Evolutionary conservation across 1,140 invertebrate genomes (phyloP).

Genomic region (Drosophila melanica): DNA sequence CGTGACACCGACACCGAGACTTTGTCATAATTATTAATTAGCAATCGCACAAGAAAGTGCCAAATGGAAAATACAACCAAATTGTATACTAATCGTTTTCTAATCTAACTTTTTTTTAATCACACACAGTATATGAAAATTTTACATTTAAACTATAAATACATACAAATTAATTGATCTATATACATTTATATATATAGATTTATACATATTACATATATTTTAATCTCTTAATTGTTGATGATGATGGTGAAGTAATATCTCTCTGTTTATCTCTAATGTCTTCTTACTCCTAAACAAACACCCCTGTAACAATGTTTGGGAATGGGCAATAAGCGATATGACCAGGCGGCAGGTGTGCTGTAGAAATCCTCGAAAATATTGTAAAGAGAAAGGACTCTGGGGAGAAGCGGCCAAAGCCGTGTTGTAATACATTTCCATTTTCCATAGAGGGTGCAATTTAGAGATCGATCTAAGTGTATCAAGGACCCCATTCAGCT

Average conservation of each 20-base stretch:
- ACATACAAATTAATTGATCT: conserved; percentile 54
- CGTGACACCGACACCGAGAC: conserved; percentile 38
- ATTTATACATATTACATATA: conserved; percentile 22
- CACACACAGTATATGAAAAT: conserved; percentile 73
- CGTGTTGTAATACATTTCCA: conserved; percentile 84
- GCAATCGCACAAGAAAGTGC: conserved; percentile 44
- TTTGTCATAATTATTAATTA: conserved; percentile 26
- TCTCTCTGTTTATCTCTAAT: conserved; percentile 84
- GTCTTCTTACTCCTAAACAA: conserved; percentile 79
- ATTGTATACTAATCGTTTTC: conserved; percentile 81
- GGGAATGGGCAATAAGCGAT: conserved; percentile 88
- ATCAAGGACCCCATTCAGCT: conserved; percentile 3
- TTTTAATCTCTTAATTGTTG: conserved; percentile 77
- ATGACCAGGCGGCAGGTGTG: conserved; percentile 87
- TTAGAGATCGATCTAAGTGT: conserved; percentile 3
- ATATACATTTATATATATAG: conserved; percentile 42
- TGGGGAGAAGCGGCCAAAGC: conserved; percentile 84
- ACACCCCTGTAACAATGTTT: conserved; percentile 77
- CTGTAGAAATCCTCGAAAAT: conserved; percentile 85
- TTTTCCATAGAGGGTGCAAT: conserved; percentile 62
- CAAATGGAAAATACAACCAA: conserved; percentile 44
- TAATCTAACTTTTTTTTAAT: conserved; percentile 80
- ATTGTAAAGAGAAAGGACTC: conserved; percentile 79
- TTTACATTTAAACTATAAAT: conserved; percentile 58
- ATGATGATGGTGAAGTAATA: conserved; percentile 84